Evolutionary conservation across 2,797 vertebrate species (phyloP), one percentile per base, ranked within the genome.

Genomic region (Ctenochaetus hawaiiensis): DNA sequence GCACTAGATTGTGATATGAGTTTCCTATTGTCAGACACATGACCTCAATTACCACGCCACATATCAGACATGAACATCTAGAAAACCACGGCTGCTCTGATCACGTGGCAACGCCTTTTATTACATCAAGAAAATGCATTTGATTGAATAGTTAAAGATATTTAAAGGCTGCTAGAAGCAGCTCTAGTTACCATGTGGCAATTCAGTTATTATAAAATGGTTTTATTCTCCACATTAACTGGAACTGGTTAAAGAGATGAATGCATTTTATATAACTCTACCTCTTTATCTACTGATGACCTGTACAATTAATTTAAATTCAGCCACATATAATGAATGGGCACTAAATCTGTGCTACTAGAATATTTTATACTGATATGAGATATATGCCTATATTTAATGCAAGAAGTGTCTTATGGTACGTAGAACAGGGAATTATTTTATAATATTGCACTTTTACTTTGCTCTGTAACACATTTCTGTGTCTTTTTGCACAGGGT

Each of bases 11-110:
- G 76, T 71, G 82, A 92, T 91, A 75, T 75, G 77, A 85, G 84
- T 85, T 87, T 87, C 61, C 75, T 81, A 77, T 91, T 91, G 91
- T 94, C 78, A 83, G 79, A 89, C 90, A 85, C 80, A 82, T 82
- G 88, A 91, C 89, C 90, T 92, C 91, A 84, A 90, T 92, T 86
- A 91, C 88, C 76, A 69, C 75, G 16, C 11, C 20, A 75, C 66
- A 85, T 81, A 92, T 90, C 86, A 86, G 85, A 87, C 82, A 85
- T 17, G 49, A 75, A 12, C 70, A 66, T 72, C 65, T 49, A 58
- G 72, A 62, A 59, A 77, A 59, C 47, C 43, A 2, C 61, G 14
- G 61, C 78, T 37, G 69, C 71, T 43, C 58, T 3, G 74, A 39
- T 70, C 81, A 7, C 37, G 71, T 70, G 69, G 48, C 23, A 18